Conservation (phyloP, 2,797 vertebrate genomes). For the Gobionotothen gibberifrons region DNA sequence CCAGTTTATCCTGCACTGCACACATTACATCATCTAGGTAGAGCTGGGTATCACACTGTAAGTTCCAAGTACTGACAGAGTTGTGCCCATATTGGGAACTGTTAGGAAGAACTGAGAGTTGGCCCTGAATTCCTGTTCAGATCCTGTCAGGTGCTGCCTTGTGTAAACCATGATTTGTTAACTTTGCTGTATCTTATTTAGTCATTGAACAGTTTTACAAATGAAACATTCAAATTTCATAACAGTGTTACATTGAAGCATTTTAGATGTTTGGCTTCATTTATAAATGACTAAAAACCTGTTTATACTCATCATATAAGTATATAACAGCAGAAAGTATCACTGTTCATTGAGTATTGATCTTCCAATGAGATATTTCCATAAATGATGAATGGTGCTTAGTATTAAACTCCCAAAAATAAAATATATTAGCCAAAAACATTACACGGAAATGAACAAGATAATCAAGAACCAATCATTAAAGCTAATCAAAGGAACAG, state of each 20-base stretch:
- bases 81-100: constrained; percentile 27
- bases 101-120: background rate
- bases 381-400: background rate
- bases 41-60: constrained; percentile 45
- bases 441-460: background rate
- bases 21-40: constrained; percentile 71
- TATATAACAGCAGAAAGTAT: background rate
- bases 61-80: constrained; percentile 30
- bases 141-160: background rate
- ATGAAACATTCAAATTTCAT: too few species aligned
- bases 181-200: background rate
- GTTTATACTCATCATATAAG: background rate
- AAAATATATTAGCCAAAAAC: background rate
- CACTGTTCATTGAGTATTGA: background rate
- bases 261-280: background rate
- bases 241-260: background rate
- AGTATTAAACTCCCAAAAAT: background rate
- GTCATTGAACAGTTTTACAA: background rate
- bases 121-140: constrained; percentile 1
- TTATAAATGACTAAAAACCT: background rate
- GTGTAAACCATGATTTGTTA: background rate
- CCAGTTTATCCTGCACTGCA: constrained; percentile 59
- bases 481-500: constrained; percentile 5
- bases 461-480: constrained; percentile 18
- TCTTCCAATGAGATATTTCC: background rate